Evolutionary conservation across 2,888 invertebrate species (phyloP), one percentile per base, ranked within the genome.

Genomic region (Ernsta delagoae): DNA sequence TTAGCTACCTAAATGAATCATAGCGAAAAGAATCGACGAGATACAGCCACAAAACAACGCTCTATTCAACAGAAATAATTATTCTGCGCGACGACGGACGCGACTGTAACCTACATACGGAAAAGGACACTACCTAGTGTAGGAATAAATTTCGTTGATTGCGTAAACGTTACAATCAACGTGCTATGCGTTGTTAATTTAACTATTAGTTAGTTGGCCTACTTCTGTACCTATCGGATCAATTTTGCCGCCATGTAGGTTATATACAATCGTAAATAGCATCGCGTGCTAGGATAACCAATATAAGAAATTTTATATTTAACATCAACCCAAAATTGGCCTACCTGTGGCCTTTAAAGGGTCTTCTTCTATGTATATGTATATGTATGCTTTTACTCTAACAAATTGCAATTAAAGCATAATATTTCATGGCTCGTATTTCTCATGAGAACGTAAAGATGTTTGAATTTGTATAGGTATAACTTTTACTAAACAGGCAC

Each of bases 121-220:
- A 50, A 75, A 80, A 83, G 83, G 85, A 80, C 81, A 67, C n/a
- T n/a, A n/a, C n/a, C 31, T 69, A 59, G 77, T 81, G 78, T 77
- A 75, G 80, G 79, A 82, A 85, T 79, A 79, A 80, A 81, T 85
- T 84, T 79, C 72, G 79, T 77, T 76, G 77, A 80, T 85, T 86
- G 83, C 85, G 79, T 76, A 73, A 78, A 78, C 74, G 68, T 65
- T 72, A 70, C 70, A 54, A 60, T 70, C 59, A 60, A 71, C 61
- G 66, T 69, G 73, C 63, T n/a, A 39, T 50, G 71, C 67, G 63
- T 71, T 43, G 41, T 16, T 64, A 53, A 71, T 70, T 59, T 8
- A 53, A 7, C 24, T 53, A 53, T 59, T 70, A 64, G 54, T 69
- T 57, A 61, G 56, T 9, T 48, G 67, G 4, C 67, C 67, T 16